Conservation (phyloP, 2,113 vertebrate species). For the Jacana jacana region DNA sequence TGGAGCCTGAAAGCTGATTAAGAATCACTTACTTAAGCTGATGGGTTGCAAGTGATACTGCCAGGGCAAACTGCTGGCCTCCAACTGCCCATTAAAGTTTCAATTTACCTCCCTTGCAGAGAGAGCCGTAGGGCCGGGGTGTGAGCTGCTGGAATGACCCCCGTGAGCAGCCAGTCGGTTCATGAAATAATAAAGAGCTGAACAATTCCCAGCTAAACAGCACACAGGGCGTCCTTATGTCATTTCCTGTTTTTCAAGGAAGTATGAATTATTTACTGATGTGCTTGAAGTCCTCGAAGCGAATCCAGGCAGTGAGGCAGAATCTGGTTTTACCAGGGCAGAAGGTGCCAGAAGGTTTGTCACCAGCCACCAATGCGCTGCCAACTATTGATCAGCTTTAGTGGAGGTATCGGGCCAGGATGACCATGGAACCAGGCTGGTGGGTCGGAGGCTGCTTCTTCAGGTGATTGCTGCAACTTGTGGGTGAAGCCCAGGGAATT, state of each 20-base stretch:
- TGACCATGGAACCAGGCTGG: neutral
- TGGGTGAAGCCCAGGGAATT: neutral
- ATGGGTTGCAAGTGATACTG: neutral
- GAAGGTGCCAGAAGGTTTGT: too few species aligned
- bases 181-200: constrained; percentile 10
- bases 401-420: neutral
- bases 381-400: neutral
- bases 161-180: neutral
- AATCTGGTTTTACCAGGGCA: neutral
- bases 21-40: neutral
- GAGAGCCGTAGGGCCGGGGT: accelerated
- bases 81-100: neutral
- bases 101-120: neutral
- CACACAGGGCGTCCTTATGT: neutral
- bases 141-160: constrained; percentile 22
- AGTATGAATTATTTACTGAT: neutral
- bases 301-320: neutral
- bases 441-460: neutral
- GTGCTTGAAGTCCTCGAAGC: neutral
- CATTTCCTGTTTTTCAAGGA: neutral
- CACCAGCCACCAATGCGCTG: neutral
- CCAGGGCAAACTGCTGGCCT: neutral
- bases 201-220: neutral
- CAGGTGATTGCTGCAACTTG: neutral
- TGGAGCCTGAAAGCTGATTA: neutral